These are phyloP conservation scores for Parelbella ahira DNA, from an alignment of 2,888 invertebrate genomes.

Conservation along the genomic window DNA sequence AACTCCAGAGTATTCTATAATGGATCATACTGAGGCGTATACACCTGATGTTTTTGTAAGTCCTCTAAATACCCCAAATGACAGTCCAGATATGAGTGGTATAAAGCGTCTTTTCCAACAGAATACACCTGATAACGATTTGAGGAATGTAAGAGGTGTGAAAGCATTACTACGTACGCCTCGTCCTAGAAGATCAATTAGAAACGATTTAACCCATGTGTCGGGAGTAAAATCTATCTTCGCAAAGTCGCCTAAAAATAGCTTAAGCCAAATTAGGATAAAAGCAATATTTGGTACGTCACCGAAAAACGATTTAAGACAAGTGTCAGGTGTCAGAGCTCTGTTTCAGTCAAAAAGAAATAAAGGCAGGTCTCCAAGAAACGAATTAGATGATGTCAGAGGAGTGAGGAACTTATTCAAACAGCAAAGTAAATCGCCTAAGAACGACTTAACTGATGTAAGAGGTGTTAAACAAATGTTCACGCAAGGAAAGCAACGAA, in stretches of 20 bases:
- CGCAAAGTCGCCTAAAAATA: conserved; percentile 51
- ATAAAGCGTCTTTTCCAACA: conserved; percentile 48
- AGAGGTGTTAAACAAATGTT: conserved; percentile 52
- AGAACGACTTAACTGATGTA: conserved; percentile 53
- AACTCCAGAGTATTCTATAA: conserved; percentile 40
- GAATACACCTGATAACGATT: conserved; percentile 47
- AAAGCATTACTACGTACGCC: conserved; percentile 45
- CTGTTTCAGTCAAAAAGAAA: conserved; percentile 37
- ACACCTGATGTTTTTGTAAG: conserved; percentile 61
- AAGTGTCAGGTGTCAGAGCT: conserved; percentile 43
- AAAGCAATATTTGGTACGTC: conserved; percentile 52
- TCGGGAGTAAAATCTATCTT: conserved; percentile 60
- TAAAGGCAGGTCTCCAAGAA: conserved; percentile 45
- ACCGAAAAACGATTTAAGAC: conserved; percentile 47
- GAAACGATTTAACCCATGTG: conserved; percentile 61
- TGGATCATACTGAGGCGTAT: conserved; percentile 40
- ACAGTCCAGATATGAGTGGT: conserved; percentile 46
- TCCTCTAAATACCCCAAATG: conserved; percentile 45
- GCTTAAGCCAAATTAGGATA: conserved; percentile 52
- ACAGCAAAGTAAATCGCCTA: conserved; percentile 41
- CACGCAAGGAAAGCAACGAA: conserved; percentile 31
- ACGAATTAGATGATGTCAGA: conserved; percentile 55
- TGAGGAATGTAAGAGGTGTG: conserved; percentile 47
- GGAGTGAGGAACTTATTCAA: conserved; percentile 57
- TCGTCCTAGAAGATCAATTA: conserved; percentile 44